Conservation (phyloP, 2,797 vertebrate species). For the Pseudochirops corinnae region DNA sequence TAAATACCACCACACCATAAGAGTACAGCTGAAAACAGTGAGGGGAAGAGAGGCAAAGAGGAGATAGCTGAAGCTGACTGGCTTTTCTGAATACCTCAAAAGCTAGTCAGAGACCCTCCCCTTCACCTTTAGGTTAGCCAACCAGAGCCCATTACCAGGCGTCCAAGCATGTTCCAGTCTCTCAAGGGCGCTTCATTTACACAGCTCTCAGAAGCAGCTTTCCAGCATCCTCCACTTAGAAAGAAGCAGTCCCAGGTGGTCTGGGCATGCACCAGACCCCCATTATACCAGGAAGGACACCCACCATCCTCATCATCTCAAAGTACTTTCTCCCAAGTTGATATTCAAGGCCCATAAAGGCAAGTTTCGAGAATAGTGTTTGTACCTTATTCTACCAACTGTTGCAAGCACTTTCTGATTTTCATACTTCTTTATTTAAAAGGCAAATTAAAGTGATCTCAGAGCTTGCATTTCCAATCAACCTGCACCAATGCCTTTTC, state of each 20-base stretch:
- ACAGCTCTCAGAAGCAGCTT: neutral
- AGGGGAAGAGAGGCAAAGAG: neutral
- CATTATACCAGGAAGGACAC: neutral
- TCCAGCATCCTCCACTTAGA: neutral
- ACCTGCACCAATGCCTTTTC: neutral
- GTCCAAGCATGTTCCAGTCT: neutral
- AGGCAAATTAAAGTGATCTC: slow-evolving; percentile 16
- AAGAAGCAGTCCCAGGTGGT: neutral
- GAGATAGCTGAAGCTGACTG: neutral
- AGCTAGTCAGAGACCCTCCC: neutral
- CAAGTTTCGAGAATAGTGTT: neutral
- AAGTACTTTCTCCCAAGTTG: neutral
- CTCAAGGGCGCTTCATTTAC: neutral
- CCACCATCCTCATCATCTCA: neutral
- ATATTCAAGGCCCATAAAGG: neutral
- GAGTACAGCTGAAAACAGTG: neutral
- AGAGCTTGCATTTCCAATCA: neutral
- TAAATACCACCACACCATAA: neutral
- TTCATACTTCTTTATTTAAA: neutral
- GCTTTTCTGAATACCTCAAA: neutral
- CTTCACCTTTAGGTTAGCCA: neutral
- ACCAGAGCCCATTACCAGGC: neutral
- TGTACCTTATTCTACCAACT: neutral
- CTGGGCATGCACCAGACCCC: neutral
- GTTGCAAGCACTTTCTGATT: neutral